Base-by-base conservation (phyloP, 2,888 invertebrate genomes). In the Chrysomela aeneicollis region DNA sequence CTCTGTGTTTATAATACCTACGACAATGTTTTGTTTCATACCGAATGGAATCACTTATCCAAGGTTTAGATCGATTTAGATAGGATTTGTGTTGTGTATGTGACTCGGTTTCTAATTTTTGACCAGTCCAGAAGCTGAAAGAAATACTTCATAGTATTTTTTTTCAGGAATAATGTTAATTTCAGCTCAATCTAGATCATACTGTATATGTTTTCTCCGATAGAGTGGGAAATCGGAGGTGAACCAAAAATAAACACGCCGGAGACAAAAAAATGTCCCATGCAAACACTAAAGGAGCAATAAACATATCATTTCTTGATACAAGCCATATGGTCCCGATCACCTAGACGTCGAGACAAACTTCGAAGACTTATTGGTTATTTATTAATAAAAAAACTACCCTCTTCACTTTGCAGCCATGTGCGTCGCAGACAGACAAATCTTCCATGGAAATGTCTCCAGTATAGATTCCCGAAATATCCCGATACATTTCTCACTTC, bases 241-340 rank as follows among this genome's bases (percentile, higher is more conserved):
- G 54, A 46, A 52, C 19, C 42, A 37, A 61, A 51, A 51, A 57
- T 60, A 53, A 37, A 57, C 57, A 51, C 32, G 47, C 26, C 17
- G 2, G 35, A 54, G 19, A 12, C 46, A 59, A 65, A 61, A n/a
- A 65, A 65, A 59, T 65, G 54, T 61, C 65, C 65, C 65, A 65
- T 65, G 46, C 49, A 63, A 49, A 59, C 55, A 63, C 59, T 42
- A 59, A 63, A 59, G 62, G 35, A 63, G 65, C 68, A 65, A 70
- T 68, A 70, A 70, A 70, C 70, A 70, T 70, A 70, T 68, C 70
- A 67, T 64, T 68, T 68, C 66, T 67, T 65, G 67, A 70, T 70
- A 70, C 57, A 65, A 59, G 61, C 70, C 70, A 70, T 64, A 61
- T 70, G 70, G 70, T 63, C 46, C 60, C 63, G 65, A 70, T 70